These are phyloP conservation scores for Paradisaea rubra DNA, from an alignment of 2,113 vertebrate genomes.

Conservation along the genomic window DNA sequence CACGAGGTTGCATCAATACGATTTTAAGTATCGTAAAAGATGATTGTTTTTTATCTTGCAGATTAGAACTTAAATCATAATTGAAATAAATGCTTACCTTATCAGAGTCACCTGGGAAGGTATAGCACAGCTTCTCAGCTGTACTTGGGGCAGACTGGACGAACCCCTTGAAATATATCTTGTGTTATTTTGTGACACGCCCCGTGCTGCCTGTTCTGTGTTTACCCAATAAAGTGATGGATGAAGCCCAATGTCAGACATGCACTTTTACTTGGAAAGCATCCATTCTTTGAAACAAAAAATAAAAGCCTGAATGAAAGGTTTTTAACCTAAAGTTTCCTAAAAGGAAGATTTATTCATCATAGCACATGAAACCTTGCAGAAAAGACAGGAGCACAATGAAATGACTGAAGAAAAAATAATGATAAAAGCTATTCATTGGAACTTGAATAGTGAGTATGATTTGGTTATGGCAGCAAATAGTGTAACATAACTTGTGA, in stretches of 20 bases:
- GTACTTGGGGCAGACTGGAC: not conserved
- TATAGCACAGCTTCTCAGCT: conserved; percentile 7
- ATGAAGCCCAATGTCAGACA: not conserved
- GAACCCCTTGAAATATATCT: conserved; percentile 14
- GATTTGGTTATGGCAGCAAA: not conserved
- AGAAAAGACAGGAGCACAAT: not conserved
- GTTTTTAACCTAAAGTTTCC: not conserved
- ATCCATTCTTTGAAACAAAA: not conserved
- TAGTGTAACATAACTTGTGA: not conserved
- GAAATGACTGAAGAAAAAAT: not conserved
- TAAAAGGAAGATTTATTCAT: not conserved
- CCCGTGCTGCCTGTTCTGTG: not conserved
- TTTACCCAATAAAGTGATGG: conserved; percentile 7
- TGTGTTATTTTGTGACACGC: not conserved
- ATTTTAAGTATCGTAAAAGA: not conserved
- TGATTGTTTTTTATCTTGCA: not conserved
- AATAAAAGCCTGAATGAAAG: not conserved
- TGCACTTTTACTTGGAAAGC: not conserved
- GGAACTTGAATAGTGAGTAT: not conserved
- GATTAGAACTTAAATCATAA: not conserved
- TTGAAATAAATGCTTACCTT: conserved; percentile 15
- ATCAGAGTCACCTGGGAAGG: not conserved
- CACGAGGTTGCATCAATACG: not conserved
- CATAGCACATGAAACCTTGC: not conserved
- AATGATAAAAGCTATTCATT: not conserved